Evolutionary conservation across 92 coral and sea anemone genomes (phyloP), one percentile per base, ranked within the genome.

Genomic region (Nematostella vectensis): DNA sequence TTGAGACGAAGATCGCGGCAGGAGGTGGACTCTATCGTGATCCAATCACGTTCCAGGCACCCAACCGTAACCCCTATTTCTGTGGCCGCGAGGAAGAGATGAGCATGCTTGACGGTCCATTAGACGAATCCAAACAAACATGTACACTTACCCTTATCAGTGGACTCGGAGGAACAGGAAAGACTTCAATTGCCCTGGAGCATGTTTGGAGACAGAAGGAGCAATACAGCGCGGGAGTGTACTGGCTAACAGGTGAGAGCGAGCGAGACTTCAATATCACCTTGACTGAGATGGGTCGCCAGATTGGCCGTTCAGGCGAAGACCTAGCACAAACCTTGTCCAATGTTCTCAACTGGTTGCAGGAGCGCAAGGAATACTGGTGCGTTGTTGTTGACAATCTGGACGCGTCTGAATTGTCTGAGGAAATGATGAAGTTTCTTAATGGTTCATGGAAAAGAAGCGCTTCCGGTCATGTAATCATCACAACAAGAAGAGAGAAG

Each of bases 141-240:
- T 83, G 76, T 30, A 43, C 23, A 18, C 33, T 69, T 13, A 56
- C 82, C 11, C 80, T 75, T 8, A 55, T 88, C 43, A 81, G 78
- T 47, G 95, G 95, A 25, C 81, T 86, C 10, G 95, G 95, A 1
- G 96, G 94, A 42, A 74, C 75, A 1, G 96, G 96, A 0, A 88
- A 88, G 58, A 83, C 96, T 2, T 78, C 88, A 8, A 88, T 88
- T 15, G 88, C 75, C 11, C 67, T 81, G 3, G 96, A 88, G 55
- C 71, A 79, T 47, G 81, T 77, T 6, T 70, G 83, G 69, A 74
- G 47, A 25, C 19, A 62, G 31, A 65, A 75, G 61, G 59, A 79
- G 1, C 26, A 45, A 27, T 88, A 83, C 63, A 59, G 37, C 1
- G 96, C 79, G 11, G 96, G 94, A 4, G 89, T 79, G 36, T 83